These are phyloP conservation scores for Gonioctena quinquepunctata DNA, from an alignment of 1,140 invertebrate genomes.

Conservation along the genomic window DNA sequence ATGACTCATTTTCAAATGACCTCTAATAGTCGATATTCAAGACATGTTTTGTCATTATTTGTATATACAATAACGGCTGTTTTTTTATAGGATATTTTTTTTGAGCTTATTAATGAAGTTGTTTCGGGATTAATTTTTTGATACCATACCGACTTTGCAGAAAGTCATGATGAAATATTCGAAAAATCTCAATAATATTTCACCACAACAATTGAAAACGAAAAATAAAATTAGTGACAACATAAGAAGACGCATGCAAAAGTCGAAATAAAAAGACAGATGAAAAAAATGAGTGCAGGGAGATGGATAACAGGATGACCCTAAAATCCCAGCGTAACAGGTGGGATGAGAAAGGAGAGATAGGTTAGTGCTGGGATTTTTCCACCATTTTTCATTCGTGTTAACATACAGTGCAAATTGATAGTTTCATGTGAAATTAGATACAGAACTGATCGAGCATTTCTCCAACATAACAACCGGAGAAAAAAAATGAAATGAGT, in stretches of 20 bases:
- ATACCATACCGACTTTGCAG: no score
- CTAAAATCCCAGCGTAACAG: constrained; percentile 38
- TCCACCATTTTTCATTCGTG: constrained; percentile 21
- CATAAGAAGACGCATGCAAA: constrained; percentile 37
- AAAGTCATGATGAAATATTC: not conserved
- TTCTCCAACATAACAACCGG: not conserved
- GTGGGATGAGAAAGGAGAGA: constrained; percentile 22
- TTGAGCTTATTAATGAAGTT: no score
- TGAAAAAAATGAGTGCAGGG: constrained; percentile 42
- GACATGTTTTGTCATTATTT: no score
- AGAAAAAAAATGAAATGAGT: constrained; percentile 21
- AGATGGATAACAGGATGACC: constrained; percentile 41
- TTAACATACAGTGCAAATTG: constrained; percentile 36
- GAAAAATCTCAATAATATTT: not conserved
- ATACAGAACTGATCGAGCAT: constrained; percentile 7
- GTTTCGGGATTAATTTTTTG: no score
- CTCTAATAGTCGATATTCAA: no score
- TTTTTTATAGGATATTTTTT: no score
- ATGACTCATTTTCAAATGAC: no score
- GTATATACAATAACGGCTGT: no score
- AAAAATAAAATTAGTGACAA: constrained; percentile 31
- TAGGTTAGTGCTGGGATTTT: constrained; percentile 31
- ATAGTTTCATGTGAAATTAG: constrained; percentile 28
- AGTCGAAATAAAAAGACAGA: constrained; percentile 35
- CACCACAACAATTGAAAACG: constrained; percentile 8